Conservation (phyloP, 2,888 invertebrate genomes). For the Podabrus alpinus region DNA sequence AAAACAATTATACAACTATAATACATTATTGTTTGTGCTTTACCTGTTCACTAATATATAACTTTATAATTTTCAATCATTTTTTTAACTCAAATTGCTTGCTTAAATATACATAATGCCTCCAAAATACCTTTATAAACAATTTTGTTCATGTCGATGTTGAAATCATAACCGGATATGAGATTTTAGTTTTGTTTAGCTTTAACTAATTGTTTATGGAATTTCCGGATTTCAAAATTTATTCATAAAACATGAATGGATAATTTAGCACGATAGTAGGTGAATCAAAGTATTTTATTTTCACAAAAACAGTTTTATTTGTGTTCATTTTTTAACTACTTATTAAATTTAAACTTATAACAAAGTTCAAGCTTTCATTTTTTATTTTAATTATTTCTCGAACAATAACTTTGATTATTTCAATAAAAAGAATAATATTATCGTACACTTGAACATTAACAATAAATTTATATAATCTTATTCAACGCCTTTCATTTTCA, state of each 20-base stretch:
- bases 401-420: not conserved
- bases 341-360: not conserved
- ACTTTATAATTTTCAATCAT: slow-evolving; percentile 25
- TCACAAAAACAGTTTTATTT: not conserved
- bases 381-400: not conserved
- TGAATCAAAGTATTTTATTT: not conserved
- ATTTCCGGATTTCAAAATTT: slow-evolving; percentile 29
- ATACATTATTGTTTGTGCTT: slow-evolving; percentile 24
- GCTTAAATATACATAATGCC: slow-evolving; percentile 11
- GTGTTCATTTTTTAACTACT: not conserved
- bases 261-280: slow-evolving; percentile 15
- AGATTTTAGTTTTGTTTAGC: slow-evolving; percentile 46
- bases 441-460: not conserved
- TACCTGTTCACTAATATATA: slow-evolving; percentile 18
- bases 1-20: slow-evolving; percentile 37
- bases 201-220: slow-evolving; percentile 30
- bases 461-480: not conserved
- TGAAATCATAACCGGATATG: slow-evolving; percentile 43
- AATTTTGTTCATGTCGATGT: slow-evolving; percentile 16
- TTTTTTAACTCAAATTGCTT: slow-evolving; percentile 8
- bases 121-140: slow-evolving; percentile 12
- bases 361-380: not conserved
- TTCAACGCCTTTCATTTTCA: not conserved
- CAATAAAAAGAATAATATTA: not conserved
- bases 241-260: slow-evolving; percentile 15